Base-by-base conservation (phyloP, 2,797 vertebrate species). In the Tangara arthus region DNA sequence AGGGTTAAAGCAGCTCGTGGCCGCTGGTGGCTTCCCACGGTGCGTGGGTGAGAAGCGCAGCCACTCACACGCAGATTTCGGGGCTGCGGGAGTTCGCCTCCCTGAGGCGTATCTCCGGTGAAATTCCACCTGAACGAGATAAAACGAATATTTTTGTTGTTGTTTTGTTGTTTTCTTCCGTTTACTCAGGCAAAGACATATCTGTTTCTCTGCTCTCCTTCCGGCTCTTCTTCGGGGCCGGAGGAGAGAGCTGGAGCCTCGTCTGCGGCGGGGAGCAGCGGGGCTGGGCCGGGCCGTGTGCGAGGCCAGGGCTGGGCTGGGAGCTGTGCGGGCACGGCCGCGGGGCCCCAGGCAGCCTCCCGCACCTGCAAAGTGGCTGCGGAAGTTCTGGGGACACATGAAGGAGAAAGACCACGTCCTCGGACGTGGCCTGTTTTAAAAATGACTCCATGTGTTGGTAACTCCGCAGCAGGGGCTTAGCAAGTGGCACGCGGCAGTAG, bases 111-210 rank as follows among this genome's bases (percentile, higher is more conserved):
- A 27, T 71, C 44, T 70, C 16, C 32, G 12, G 30, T 85, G 61
- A 77, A 75, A 71, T 70, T 71, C 27, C 23, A 37, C 72, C 32
- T 28, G 53, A 78, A 60, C 0, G 5, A 49, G 71, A 63, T 9
- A 50, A 85, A 75, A 49, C 18, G 8, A 35, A 2, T 4, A 2
- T 6, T 24, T 6, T n/a, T 34, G 1, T 28, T n/a, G 5, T 19
- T 15, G 3, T 27, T 24, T 22, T 27, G 1, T 8, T 30, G 5
- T 5, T 4, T 37, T 49, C 34, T 6, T 2, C 5, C 7, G 1
- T 10, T 65, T 5, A 6, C 42, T 65, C 19, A 26, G 57, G 30
- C 1, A 15, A 60, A 69, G 30, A 14, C 2, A 2, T 4, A 1
- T 22, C 30, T 61, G 34, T 8, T 30, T 30, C 26, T n/a, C 37